Conservation (phyloP, 2,797 vertebrate species). For the Cottoperca gobio region DNA sequence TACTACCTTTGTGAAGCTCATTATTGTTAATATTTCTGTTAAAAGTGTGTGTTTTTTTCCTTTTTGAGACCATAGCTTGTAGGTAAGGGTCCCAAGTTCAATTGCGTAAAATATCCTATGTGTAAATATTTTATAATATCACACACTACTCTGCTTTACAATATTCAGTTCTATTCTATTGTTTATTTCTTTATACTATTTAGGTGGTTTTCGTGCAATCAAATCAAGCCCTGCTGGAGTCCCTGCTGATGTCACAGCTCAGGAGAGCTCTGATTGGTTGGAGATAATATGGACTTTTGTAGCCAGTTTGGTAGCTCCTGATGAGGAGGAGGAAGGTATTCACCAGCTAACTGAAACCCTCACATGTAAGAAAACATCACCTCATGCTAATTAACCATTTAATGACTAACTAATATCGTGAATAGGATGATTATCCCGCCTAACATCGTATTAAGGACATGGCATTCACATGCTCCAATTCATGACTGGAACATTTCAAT, state of each 20-base stretch:
- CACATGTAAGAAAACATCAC: conserved; percentile 79
- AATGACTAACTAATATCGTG: neutral
- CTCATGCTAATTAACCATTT: conserved; percentile 42
- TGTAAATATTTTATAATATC: neutral
- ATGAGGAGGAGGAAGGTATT: conserved; percentile 83
- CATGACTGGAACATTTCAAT: neutral
- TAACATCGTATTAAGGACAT: neutral
- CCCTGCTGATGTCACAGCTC: conserved; percentile 15
- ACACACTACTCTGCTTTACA: neutral
- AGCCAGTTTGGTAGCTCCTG: conserved; percentile 72
- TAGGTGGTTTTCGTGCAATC: conserved; percentile 62
- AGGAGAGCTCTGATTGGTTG: conserved; percentile 73
- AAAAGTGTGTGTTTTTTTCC: neutral
- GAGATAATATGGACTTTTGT: conserved; percentile 69
- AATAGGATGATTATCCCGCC: neutral
- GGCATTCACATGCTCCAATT: neutral
- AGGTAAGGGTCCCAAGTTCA: neutral
- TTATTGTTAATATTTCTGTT: neutral
- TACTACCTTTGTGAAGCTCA: neutral
- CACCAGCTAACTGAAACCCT: conserved; percentile 77
- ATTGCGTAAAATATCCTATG: neutral
- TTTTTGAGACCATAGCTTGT: neutral
- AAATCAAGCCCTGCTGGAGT: conserved; percentile 46
- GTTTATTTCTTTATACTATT: neutral
- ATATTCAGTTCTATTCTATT: neutral